Conservation (phyloP, 2,888 invertebrate genomes). For the Eupithecia insigniata region DNA sequence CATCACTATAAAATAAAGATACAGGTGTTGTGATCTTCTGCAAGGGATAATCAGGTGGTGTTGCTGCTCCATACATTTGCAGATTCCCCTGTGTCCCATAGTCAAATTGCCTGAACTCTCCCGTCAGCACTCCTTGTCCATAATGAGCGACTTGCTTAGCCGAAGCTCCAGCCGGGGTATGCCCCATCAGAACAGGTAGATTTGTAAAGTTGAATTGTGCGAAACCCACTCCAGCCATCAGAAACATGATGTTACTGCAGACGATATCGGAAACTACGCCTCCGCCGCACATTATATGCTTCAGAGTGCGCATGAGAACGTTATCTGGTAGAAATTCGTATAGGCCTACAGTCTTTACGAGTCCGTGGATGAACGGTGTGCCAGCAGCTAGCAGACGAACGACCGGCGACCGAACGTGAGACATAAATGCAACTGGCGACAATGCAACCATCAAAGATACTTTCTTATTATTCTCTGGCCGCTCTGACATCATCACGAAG, state of each 20-base stretch:
- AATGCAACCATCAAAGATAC: constrained; percentile 81
- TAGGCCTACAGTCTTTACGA: constrained; percentile 72
- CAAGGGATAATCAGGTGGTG: constrained; percentile 64
- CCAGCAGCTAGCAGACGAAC: constrained; percentile 61
- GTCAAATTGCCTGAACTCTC: constrained; percentile 64
- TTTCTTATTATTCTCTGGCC: constrained; percentile 83
- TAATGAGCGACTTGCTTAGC: constrained; percentile 81
- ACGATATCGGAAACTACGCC: constrained; percentile 73
- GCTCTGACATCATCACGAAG: constrained; percentile 82
- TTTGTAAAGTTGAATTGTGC: constrained; percentile 84
- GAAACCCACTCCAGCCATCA: constrained; percentile 84
- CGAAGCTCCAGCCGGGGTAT: constrained; percentile 83
- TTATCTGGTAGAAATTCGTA: constrained; percentile 87
- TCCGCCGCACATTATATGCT: constrained; percentile 73
- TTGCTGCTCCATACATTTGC: constrained; percentile 55
- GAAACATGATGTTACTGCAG: constrained; percentile 85
- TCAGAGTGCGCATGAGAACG: constrained; percentile 74
- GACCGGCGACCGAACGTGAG: constrained; percentile 65
- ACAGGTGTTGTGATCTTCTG: constrained; percentile 62
- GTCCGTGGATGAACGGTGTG: constrained; percentile 51
- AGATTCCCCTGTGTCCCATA: constrained; percentile 61
- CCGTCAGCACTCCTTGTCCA: constrained; percentile 73
- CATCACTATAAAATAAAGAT: constrained; percentile 69
- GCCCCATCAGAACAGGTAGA: constrained; percentile 81
- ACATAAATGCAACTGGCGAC: constrained; percentile 84